A percentile compares a stretch with the other conserved stretches of the same genome.
Evolutionary conservation across 2,113 vertebrate genomes (phyloP).

Genomic region (Nothoprocta perdicaria): DNA sequence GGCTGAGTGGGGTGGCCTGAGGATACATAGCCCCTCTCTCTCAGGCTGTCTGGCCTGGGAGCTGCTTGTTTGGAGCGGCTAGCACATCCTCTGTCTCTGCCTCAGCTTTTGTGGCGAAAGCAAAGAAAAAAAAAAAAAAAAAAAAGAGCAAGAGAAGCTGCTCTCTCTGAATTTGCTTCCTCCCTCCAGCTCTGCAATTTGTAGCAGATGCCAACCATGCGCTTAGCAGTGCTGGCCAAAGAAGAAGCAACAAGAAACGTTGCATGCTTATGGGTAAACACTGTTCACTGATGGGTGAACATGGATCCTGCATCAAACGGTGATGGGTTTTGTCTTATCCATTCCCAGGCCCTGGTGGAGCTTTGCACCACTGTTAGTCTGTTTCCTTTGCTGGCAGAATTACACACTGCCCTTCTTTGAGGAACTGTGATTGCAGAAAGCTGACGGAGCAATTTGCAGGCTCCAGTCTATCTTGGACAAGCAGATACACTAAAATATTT

Average conservation of each 20-base stretch:
- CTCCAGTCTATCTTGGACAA: not conserved
- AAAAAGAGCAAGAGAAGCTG: not conserved
- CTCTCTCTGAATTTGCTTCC: slow-evolving; percentile 11
- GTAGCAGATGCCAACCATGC: not conserved
- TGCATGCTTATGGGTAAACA: not conserved
- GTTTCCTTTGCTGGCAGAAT: not conserved
- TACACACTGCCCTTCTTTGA: not conserved
- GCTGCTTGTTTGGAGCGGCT: not conserved
- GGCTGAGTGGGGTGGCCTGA: not conserved
- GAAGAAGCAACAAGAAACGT: not conserved
- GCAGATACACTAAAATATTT: not conserved
- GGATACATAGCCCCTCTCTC: not conserved
- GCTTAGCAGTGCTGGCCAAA: not conserved
- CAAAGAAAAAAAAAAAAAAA: not conserved
- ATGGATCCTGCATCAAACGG: not conserved
- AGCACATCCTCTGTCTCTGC: not conserved
- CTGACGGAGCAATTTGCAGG: slow-evolving; percentile 5
- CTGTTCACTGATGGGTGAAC: not conserved
- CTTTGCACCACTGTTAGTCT: not conserved
- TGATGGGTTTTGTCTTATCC: not conserved
- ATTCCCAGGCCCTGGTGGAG: not conserved
- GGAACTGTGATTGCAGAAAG: slow-evolving; percentile 14
- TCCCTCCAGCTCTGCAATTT: not conserved
- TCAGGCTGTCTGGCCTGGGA: not conserved
- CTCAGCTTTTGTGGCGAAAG: not conserved